These are phyloP conservation scores for Syngnathus acus DNA, from an alignment of 2,797 vertebrate genomes.

Conservation along the genomic window DNA sequence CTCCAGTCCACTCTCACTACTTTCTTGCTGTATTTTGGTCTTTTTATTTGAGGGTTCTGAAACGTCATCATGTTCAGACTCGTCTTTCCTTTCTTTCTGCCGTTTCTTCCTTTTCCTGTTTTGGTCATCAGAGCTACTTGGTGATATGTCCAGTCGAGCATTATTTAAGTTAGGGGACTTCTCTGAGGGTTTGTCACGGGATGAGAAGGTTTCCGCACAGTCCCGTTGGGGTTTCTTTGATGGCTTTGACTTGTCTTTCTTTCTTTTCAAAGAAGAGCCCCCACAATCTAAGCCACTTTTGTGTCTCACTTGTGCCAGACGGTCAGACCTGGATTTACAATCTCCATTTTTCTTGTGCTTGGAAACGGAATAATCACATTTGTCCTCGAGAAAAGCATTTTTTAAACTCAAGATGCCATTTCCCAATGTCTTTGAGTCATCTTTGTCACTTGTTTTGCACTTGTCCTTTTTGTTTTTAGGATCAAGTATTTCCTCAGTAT, in stretches of 20 bases:
- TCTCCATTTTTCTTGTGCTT: conserved; percentile 30
- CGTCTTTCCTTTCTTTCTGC: conserved; percentile 21
- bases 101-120: conserved; percentile 31
- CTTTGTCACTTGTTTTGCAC: conserved; percentile 7
- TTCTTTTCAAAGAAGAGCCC: conserved; percentile 19
- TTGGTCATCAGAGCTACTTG: conserved; percentile 11
- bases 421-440: conserved; percentile 8
- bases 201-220: conserved; percentile 13
- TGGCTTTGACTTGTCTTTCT: conserved; percentile 12
- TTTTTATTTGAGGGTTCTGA: conserved; percentile 35
- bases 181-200: conserved; percentile 19
- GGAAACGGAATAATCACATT: conserved; percentile 13
- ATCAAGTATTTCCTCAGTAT: conserved; percentile 14
- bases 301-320: conserved; percentile 13
- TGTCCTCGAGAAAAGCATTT: conserved; percentile 12
- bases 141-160: conserved; percentile 11
- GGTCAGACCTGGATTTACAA: conserved; percentile 17
- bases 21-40: conserved; percentile 16
- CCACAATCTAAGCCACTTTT: conserved; percentile 15
- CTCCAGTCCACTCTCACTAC: conserved; percentile 21
- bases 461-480: conserved; percentile 8
- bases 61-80: conserved; percentile 15
- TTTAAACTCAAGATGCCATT: conserved; percentile 12
- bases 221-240: conserved; percentile 14
- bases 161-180: neutral